Evolutionary conservation across 2,888 invertebrate genomes (phyloP), one percentile per base, ranked within the genome.

Genomic region (Tortrix viridana): DNA sequence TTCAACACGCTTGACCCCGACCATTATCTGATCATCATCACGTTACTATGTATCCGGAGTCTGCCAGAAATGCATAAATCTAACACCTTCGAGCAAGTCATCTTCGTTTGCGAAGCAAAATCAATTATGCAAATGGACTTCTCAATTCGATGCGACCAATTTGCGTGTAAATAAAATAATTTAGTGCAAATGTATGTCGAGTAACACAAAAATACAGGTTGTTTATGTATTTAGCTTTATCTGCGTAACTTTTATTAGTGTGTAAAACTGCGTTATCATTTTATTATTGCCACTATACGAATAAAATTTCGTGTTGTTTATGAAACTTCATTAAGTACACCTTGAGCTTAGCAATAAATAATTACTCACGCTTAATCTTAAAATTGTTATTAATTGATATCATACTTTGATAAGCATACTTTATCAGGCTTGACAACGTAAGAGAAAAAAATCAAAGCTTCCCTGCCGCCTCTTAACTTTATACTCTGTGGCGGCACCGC

Each of bases 1-100:
- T 47, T 53, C 19, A 63, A 52, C 63, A 63, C 57, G 63, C 49
- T 60, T 57, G 60, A 64, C 48, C 60, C 23, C 53, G 48, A 1
- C 12, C 32, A 32, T 32, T 32, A 12, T 32, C 32, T 32, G 32
- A 0, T 32, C 32, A 32, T 32, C 32, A 32, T 7, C 9, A 32
- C 32, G 32, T 32, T 12, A 32, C 32, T 32, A 9, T 32, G 32
- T 12, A 32, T 32, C 12, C 12, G 32, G 32, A 1, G 3, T 32
- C 32, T 32, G 32, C 32, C 3, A 12, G 32, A 32, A 32, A 32
- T 9, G 3, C 26, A 12, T 32, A 32, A 3, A 4, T 9, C 3
- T 32, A 3, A 32, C 32, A 32, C 12, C 12, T 32, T 12, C 12
- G 12, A 32, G 32, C 32, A 26, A 23, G 37, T 26, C 61, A 57